Percentiles rank a stretch among this genome's conserved stretches.
These are phyloP conservation scores for Lepilemur septentrionalis DNA, from an alignment of 2,797 vertebrate genomes.

Conservation along the genomic window DNA sequence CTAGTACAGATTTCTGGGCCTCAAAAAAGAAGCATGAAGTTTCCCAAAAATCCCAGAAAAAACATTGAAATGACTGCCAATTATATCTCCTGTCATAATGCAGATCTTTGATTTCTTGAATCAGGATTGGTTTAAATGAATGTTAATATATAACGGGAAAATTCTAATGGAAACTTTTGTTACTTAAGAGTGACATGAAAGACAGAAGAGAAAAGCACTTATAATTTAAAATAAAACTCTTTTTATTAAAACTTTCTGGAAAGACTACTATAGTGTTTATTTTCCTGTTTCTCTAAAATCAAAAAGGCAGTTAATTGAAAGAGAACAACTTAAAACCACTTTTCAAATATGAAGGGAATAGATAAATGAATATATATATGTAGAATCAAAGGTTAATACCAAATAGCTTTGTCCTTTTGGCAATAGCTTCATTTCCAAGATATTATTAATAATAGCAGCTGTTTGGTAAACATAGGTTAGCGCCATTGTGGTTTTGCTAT, in stretches of 20 bases:
- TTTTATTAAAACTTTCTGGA: not conserved
- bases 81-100: not conserved
- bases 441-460: not conserved
- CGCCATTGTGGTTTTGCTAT: not conserved
- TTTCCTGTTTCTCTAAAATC: constrained; percentile 10
- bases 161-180: not conserved
- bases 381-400: not conserved
- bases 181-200: not conserved
- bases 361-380: not conserved
- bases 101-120: not conserved
- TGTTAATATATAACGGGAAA: not conserved
- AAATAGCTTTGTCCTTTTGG: not conserved
- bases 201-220: not conserved
- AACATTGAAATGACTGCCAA: not conserved
- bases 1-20: not conserved
- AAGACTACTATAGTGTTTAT: not conserved
- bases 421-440: not conserved
- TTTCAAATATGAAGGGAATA: not conserved
- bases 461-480: not conserved
- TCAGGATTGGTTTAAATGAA: not conserved
- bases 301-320: not conserved
- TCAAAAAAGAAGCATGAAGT: not conserved
- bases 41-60: not conserved
- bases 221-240: not conserved
- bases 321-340: not conserved